phyloP scores from a whole-genome alignment of 1,140 invertebrate species.

The Heliothis subflexa region DNA sequence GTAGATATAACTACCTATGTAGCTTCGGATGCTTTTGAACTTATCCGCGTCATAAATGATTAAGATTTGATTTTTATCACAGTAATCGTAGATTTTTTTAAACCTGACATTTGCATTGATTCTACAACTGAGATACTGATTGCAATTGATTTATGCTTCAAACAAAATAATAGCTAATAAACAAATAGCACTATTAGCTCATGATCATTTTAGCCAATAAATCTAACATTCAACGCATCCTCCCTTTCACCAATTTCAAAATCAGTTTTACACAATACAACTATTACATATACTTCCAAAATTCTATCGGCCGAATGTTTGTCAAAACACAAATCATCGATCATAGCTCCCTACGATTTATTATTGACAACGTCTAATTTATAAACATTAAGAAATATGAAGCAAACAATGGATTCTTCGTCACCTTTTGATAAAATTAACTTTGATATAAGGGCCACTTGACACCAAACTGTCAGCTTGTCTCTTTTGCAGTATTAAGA shows the following conservation, averaged over 20 bases:
- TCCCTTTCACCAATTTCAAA: conserved; percentile 33
- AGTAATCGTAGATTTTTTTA: too few species aligned
- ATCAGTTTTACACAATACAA: conserved; percentile 16
- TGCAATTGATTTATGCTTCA: too few species aligned
- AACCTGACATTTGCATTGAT: too few species aligned
- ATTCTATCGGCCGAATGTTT: conserved; percentile 1
- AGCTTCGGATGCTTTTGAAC: background rate
- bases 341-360: conserved; percentile 6
- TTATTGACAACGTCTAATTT: conserved; percentile 37
- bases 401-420: conserved; percentile 31
- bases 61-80: too few species aligned
- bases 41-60: too few species aligned
- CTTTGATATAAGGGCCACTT: conserved; percentile 31
- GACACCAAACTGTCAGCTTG: conserved; percentile 28
- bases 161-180: background rate
- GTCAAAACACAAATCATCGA: background rate
- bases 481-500: conserved; percentile 9
- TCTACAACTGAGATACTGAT: too few species aligned
- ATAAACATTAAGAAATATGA: conserved; percentile 34
- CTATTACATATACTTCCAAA: conserved; percentile 27
- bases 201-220: conserved; percentile 22
- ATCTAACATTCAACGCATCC: conserved; percentile 21
- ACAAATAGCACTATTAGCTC: background rate
- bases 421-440: conserved; percentile 17
- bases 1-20: background rate